These are phyloP conservation scores for Bagarius yarrelli DNA, from an alignment of 2,113 vertebrate species.

Conservation along the genomic window DNA sequence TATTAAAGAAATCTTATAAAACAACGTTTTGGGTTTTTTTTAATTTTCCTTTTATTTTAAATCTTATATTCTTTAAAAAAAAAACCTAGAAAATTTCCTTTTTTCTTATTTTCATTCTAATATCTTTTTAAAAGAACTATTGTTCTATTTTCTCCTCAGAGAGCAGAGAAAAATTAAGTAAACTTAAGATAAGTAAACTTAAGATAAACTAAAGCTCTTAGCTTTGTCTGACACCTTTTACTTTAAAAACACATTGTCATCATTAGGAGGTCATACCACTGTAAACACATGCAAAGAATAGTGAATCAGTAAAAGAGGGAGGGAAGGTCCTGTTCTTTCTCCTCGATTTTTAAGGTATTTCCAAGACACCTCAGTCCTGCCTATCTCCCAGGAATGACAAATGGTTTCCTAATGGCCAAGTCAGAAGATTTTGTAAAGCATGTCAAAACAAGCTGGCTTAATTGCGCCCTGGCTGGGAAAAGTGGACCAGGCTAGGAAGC, in stretches of 20 bases:
- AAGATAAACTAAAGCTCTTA: too few relatives aligned
- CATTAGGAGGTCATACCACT: conserved; percentile 3
- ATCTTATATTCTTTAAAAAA: too few relatives aligned
- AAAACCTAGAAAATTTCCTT: neutral
- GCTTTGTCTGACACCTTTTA: conserved; percentile 12
- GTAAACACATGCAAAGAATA: conserved; percentile 5
- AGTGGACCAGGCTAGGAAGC: conserved; percentile 55
- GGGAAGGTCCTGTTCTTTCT: neutral
- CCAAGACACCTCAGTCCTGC: neutral
- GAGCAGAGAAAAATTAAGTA: conserved; percentile 1
- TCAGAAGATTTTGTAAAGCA: conserved; percentile 66
- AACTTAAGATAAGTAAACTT: too few relatives aligned
- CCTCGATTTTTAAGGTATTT: neutral
- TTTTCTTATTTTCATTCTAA: conserved; percentile 13
- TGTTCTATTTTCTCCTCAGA: conserved; percentile 21
- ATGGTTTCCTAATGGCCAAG: conserved; percentile 48
- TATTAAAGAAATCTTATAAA: too few relatives aligned
- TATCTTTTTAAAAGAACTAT: conserved; percentile 28
- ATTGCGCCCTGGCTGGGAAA: conserved; percentile 61
- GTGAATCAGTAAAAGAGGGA: neutral
- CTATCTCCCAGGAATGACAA: conserved; percentile 63
- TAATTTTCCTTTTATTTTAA: too few relatives aligned
- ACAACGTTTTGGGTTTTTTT: too few relatives aligned
- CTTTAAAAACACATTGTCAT: conserved; percentile 14
- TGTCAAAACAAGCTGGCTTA: conserved; percentile 72